These are phyloP conservation scores for Gambelia wislizenii DNA, from an alignment of 2,797 vertebrate species.

Conservation along the genomic window DNA sequence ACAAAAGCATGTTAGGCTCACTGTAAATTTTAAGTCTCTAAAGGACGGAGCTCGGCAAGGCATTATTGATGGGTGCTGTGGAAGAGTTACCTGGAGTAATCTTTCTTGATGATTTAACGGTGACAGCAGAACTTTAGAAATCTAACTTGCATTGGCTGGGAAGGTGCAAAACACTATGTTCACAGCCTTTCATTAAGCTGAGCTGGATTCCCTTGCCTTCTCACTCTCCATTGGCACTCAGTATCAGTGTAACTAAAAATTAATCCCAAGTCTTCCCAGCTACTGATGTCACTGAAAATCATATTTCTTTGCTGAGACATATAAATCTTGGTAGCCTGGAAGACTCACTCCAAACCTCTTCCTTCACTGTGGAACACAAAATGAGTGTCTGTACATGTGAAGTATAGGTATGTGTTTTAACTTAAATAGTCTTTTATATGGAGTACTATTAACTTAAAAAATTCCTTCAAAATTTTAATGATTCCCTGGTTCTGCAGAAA, in stretches of 20 bases:
- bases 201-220: conserved; percentile 22
- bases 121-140: conserved; percentile 69
- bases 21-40: conserved; percentile 66
- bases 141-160: conserved; percentile 45
- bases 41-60: conserved; percentile 57
- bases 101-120: conserved; percentile 75
- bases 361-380: too few relatives aligned
- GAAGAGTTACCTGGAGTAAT: conserved; percentile 63
- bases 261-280: neutral
- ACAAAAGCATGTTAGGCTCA: conserved; percentile 64
- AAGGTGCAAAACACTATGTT: conserved; percentile 41
- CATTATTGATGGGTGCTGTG: conserved; percentile 69
- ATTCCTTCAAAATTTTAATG: too few relatives aligned
- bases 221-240: neutral
- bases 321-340: too few relatives aligned
- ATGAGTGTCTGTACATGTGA: neutral
- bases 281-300: neutral
- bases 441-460: too few relatives aligned
- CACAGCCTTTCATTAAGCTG: conserved; percentile 51
- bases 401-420: neutral
- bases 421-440: neutral
- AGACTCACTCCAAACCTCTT: neutral
- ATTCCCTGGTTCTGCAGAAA: too few relatives aligned
- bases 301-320: neutral
- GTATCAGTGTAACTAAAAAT: neutral